Base-by-base conservation (phyloP, 2,888 invertebrate genomes). In the Dynastes maya region DNA sequence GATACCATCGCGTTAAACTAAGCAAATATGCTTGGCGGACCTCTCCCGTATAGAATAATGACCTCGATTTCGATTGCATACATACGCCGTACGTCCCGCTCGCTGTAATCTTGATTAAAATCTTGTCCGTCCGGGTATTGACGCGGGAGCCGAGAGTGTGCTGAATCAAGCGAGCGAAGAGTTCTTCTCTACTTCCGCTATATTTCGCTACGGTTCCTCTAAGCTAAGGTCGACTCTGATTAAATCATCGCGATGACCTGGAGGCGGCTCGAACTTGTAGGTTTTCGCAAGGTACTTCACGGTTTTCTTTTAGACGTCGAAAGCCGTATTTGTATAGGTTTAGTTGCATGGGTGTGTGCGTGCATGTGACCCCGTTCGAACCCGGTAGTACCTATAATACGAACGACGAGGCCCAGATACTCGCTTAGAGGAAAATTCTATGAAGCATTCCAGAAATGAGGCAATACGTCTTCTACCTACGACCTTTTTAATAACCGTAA, bases 241-340 rank as follows among this genome's bases (percentile, higher is more conserved):
- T 68, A 68, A 68, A 68, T 68, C 68, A 68, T 68, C 51, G 68
- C 51, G 68, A 51, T 68, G 68, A 68, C 68, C 68, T 68, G 51
- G 27, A 51, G 53, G 68, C 68, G 27, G 51, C 40, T n/a, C 2
- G 32, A 29, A 63, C 63, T 63, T 63, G 32, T 63, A 63, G 63
- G 63, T 63, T 63, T 63, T 63, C 63, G n/a, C 55, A 16, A 55
- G 29, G 63, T 63, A 63, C 63, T 63, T 63, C 27, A 63, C 63
- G 63, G 63, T 63, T 63, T 63, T 63, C 63, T 63, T 63, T 63
- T 63, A 63, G 32, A 63, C 2, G 63, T 29, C n/a, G 63, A 29
- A 29, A 27, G 63, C 22, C 63, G 55, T 55, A 55, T 55, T 55
- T 55, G 55, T 55, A 22, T 55, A 55, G 53, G 53, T 55, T 16